Evolutionary conservation across 2,888 invertebrate genomes (phyloP).

Genomic region (Eupithecia dodoneata): DNA sequence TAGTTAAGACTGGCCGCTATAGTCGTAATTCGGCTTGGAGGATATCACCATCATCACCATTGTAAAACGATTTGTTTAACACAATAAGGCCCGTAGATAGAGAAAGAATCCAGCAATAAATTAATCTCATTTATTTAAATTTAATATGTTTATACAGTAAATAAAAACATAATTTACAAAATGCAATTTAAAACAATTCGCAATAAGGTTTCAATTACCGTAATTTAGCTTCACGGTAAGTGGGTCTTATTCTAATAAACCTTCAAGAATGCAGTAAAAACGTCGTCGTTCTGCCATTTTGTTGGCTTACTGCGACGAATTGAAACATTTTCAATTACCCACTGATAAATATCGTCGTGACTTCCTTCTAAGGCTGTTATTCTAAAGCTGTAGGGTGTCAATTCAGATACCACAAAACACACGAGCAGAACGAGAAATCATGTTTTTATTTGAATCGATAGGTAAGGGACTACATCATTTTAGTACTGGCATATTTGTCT

Average conservation of each 20-base stretch:
- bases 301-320: conserved; percentile 39
- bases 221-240: conserved; percentile 4
- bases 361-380: not conserved
- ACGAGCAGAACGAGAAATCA: not conserved
- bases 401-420: not conserved
- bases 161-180: not conserved
- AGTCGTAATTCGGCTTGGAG: too few relatives aligned
- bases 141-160: too few relatives aligned
- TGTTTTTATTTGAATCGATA: not conserved
- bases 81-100: too few relatives aligned
- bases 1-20: too few relatives aligned
- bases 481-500: not conserved
- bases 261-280: conserved; percentile 29
- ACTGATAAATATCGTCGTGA: conserved; percentile 45
- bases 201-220: conserved; percentile 5
- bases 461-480: not conserved
- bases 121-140: too few relatives aligned
- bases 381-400: not conserved
- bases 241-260: conserved; percentile 22
- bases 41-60: too few relatives aligned
- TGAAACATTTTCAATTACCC: conserved; percentile 47
- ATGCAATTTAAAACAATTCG: conserved; percentile 2
- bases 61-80: too few relatives aligned
- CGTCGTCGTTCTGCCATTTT: conserved; percentile 32
- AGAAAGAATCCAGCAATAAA: too few relatives aligned